Base-by-base conservation (phyloP, 2,888 invertebrate genomes). In the Heliconius hortense region DNA sequence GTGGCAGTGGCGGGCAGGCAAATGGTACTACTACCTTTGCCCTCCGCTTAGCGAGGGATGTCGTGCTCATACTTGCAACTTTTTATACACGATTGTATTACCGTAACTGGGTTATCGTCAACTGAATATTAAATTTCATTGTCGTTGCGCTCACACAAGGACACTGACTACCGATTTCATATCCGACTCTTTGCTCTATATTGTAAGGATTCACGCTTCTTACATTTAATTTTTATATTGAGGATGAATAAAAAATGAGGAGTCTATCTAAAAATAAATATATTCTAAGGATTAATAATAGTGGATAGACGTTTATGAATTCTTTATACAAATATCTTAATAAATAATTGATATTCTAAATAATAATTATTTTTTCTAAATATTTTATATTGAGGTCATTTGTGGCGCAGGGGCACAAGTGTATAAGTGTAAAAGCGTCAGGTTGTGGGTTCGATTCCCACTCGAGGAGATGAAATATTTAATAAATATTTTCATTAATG, bases 81-180 rank as follows among this genome's bases (percentile, higher is more conserved):
- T 90, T 89, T 90, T 89, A 87, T 85, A 85, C 86, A 86, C 84
- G 87, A 84, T 89, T 87, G 86, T 86, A 87, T 88, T 89, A 89
- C 90, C 83, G 89, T 90, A 93, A 90, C 93, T 91, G 89, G 93
- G 93, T 93, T 93, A 93, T 88, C 86, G 89, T 88, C 86, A 84
- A 85, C 86, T 82, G 88, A 88, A 91, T 93, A 93, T 92, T 91
- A 89, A 89, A 89, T 91, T 92, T 88, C 92, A 91, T 91, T 91
- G 93, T 90, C 89, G 86, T 84, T 84, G 86, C 87, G 86, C 87
- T 84, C 87, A 87, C 88, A 56, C 82, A 92, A 93, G 92, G 93
- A 89, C 91, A 89, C 85, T 87, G 86, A 84, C 85, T 83, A 85
- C 85, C 85, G 85, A 82, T 85, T 86, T 83, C 82, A 84, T 82